These are phyloP conservation scores for Trimorus sp. DNA, from an alignment of 2,888 invertebrate species.

Conservation along the genomic window DNA sequence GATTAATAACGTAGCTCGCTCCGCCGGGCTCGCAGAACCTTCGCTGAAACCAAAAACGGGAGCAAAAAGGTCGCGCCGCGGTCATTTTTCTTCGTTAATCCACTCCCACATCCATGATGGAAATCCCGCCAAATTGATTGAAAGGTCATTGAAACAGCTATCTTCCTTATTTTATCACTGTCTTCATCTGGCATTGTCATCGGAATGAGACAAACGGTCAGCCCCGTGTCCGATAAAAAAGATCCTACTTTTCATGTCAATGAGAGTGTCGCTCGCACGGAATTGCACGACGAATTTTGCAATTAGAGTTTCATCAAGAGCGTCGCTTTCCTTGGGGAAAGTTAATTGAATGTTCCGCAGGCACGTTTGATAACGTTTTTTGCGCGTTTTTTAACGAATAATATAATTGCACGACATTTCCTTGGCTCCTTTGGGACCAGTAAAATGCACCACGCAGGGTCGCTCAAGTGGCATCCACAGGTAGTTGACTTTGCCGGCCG, in stretches of 20 bases:
- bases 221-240: background rate
- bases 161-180: constrained; percentile 23
- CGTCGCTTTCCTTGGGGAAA: constrained; percentile 1
- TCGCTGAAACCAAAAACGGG: constrained; percentile 6
- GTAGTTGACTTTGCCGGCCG: constrained; percentile 77
- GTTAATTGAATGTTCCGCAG: constrained; percentile 30
- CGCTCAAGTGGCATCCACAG: constrained; percentile 76
- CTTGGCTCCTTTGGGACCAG: constrained; percentile 62
- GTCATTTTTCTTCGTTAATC: constrained; percentile 32
- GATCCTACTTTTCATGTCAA: too few relatives aligned
- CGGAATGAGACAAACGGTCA: background rate
- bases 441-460: constrained; percentile 50
- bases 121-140: constrained; percentile 27
- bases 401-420: constrained; percentile 56
- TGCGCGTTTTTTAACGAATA: constrained; percentile 31
- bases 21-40: too few relatives aligned
- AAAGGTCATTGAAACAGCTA: constrained; percentile 27
- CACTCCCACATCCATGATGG: constrained; percentile 18
- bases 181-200: constrained; percentile 9
- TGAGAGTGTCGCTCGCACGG: too few relatives aligned
- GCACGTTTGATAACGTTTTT: constrained; percentile 24
- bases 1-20: constrained; percentile 42
- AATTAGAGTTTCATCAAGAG: constrained; percentile 8
- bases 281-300: too few relatives aligned
- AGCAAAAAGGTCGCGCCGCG: background rate